These are phyloP conservation scores for Calypte anna DNA, from an alignment of 2,113 vertebrate genomes.

Conservation along the genomic window DNA sequence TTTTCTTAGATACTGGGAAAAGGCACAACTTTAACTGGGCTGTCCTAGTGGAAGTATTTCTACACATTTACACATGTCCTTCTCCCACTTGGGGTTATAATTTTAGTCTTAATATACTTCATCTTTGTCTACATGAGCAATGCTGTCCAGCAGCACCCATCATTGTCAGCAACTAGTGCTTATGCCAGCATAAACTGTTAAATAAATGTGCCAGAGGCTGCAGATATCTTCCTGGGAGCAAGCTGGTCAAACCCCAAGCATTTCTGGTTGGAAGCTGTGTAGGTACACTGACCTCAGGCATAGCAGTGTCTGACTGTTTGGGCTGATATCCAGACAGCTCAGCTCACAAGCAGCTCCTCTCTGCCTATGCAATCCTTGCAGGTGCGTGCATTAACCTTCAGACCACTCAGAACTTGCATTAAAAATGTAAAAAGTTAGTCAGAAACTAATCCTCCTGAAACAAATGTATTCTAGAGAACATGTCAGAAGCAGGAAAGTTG, in stretches of 20 bases:
- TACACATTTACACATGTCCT: not conserved
- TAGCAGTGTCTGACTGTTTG: rapidly evolving
- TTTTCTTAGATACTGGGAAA: not conserved
- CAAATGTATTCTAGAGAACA: not conserved
- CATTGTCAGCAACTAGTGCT: not conserved
- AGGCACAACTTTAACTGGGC: not conserved
- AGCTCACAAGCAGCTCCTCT: not conserved
- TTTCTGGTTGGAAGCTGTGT: not conserved
- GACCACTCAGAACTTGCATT: not conserved
- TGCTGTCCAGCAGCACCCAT: not conserved
- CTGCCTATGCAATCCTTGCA: not conserved
- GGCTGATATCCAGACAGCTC: not conserved
- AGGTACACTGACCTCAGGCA: not conserved
- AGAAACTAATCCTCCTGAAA: not conserved
- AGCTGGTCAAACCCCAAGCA: not conserved
- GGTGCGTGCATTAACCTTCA: not conserved
- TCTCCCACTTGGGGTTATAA: not conserved
- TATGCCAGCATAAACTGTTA: not conserved
- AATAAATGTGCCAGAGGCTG: not conserved
- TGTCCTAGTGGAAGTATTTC: not conserved
- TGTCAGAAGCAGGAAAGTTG: not conserved
- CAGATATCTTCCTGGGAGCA: not conserved
- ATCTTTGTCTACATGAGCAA: not conserved
- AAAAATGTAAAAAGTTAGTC: not conserved
- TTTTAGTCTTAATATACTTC: not conserved